Evolutionary conservation across 2,888 invertebrate species (phyloP).

Genomic region (Nasonovia ribisnigri): DNA sequence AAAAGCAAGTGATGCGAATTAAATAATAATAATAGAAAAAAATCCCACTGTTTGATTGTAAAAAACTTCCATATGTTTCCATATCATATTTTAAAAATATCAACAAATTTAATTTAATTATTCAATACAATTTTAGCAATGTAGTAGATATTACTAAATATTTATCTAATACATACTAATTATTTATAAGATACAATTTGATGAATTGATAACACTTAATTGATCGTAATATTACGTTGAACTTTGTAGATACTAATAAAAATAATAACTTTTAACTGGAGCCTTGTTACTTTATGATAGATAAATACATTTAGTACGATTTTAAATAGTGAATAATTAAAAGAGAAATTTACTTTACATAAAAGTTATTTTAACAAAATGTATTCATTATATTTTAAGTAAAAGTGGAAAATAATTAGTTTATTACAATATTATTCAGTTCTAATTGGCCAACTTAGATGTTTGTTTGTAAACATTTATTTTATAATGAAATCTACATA

Average conservation of each 20-base stretch:
- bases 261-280: neutral
- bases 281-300: neutral
- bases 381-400: neutral
- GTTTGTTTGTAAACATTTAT: neutral
- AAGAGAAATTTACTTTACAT: neutral
- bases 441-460: neutral
- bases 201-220: too few species aligned
- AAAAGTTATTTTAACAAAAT: neutral
- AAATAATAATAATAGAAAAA: neutral
- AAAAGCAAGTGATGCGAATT: neutral
- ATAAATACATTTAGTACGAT: neutral
- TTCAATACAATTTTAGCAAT: neutral
- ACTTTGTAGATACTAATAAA: neutral
- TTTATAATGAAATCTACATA: neutral
- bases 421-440: neutral
- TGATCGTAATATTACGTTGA: neutral
- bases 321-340: neutral
- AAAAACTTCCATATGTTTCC: neutral
- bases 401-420: neutral
- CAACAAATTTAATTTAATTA: neutral
- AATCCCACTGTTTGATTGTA: conserved; percentile 6
- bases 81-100: neutral
- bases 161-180: neutral
- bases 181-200: neutral
- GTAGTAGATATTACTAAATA: neutral